Base-by-base conservation (phyloP, 2,888 invertebrate species). In the Autographa gamma region DNA sequence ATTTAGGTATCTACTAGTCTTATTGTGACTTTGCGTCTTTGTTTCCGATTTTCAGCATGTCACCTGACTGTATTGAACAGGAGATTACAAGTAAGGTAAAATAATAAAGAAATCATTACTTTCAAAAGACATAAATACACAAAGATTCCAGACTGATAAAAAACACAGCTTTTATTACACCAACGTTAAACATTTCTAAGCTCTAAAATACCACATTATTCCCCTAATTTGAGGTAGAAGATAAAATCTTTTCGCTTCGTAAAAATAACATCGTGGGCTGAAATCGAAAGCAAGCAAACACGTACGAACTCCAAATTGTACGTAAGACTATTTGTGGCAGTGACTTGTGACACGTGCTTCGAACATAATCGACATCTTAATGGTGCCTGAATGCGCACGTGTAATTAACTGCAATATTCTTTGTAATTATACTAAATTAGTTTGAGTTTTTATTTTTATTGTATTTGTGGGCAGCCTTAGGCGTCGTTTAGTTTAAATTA, bases 321-420 rank as follows among this genome's bases (percentile, higher is more conserved):
- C 75, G 64, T 68, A 79, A 85, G 77, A 70, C 74, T 64, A 75
- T 72, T 79, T 62, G 74, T 68, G 74, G 73, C 60, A 74, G 72
- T 84, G 85, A 84, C 82, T 83, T 71, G 80, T 66, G 63, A 66
- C 65, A 52, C 14, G 74, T 74, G 69, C 72, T 73, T 70, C 72
- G 31, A 60, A 60, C 68, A 73, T 81, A 83, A 85, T 82, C 68
- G 77, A 81, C 73, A 81, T 71, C 80, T 72, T 84, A 85, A 85
- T 78, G 82, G 81, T 69, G 72, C 71, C 65, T 63, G 62, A 75
- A 78, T 66, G 74, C 73, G 67, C 69, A 61, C 62, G 66, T 79
- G 71, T 73, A 70, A 83, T 76, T 79, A 75, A 34, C 63, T 72
- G 63, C 52, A 74, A 79, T 81, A 73, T 75, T 76, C 66, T 61